These are phyloP conservation scores for Poecilia velifera DNA, from an alignment of 2,797 vertebrate genomes.

Conservation along the genomic window DNA sequence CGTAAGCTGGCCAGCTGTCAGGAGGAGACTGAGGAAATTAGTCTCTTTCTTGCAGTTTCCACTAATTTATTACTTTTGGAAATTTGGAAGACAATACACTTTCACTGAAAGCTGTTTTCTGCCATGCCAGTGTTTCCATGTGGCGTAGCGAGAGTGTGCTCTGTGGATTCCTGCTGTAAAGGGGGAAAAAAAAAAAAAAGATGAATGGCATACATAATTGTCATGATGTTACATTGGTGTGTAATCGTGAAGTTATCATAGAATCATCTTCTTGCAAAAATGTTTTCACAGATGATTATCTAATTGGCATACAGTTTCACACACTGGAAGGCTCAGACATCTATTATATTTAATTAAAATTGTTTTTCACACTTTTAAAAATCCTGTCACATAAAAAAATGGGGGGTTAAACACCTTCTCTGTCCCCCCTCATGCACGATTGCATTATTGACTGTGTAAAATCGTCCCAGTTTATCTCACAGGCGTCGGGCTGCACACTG, in stretches of 20 bases:
- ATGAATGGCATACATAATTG: constrained; percentile 50
- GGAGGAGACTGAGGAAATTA: constrained; percentile 49
- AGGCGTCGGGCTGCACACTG: constrained; percentile 58
- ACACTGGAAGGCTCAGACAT: constrained; percentile 58
- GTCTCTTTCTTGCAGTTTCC: constrained; percentile 39
- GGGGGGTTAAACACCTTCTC: constrained; percentile 34
- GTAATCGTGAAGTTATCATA: constrained; percentile 54
- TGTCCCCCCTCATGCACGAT: constrained; percentile 70
- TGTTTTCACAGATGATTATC: constrained; percentile 74
- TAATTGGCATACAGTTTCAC: constrained; percentile 66
- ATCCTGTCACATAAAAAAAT: constrained; percentile 12
- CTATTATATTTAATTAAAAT: constrained; percentile 75
- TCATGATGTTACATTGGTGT: constrained; percentile 43
- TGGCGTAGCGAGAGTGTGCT: background rate
- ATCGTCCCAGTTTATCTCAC: constrained; percentile 71
- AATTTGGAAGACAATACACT: constrained; percentile 4
- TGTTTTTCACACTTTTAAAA: constrained; percentile 54
- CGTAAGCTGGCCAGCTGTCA: constrained; percentile 69
- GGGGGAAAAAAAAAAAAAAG: background rate
- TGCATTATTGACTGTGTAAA: constrained; percentile 70
- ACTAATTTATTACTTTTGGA: constrained; percentile 23
- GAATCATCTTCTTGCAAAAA: constrained; percentile 46
- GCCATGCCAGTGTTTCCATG: background rate
- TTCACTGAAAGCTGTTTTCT: constrained; percentile 21
- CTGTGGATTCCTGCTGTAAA: constrained; percentile 14